Evolutionary conservation across 2,797 vertebrate species (phyloP).

Genomic region (Crax fasciolata): DNA sequence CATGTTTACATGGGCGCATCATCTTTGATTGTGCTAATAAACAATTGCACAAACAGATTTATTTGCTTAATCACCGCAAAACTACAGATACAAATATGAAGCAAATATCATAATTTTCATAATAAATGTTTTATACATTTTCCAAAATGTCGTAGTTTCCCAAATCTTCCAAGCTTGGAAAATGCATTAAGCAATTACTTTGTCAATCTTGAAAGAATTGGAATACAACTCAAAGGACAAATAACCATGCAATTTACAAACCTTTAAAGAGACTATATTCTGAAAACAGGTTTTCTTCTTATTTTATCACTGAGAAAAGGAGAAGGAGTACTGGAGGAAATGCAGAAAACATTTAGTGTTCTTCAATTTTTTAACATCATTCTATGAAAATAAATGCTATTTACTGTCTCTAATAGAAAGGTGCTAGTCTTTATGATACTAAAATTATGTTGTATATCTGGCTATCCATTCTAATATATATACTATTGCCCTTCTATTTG

Average conservation of each 20-base stretch:
- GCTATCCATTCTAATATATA: neutral
- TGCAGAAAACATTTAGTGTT: neutral
- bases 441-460: neutral
- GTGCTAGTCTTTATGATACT: neutral
- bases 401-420: neutral
- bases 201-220: neutral
- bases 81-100: neutral
- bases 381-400: neutral
- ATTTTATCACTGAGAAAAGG: neutral
- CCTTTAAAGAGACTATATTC: neutral
- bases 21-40: neutral
- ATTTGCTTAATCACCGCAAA: conserved; percentile 3
- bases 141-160: neutral
- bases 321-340: neutral
- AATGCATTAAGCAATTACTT: neutral
- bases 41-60: conserved; percentile 9
- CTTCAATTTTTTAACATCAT: neutral
- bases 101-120: neutral
- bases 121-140: neutral
- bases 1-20: neutral
- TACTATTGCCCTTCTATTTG: neutral
- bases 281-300: neutral
- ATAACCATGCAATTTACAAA: neutral
- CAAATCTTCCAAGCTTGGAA: neutral
- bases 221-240: neutral